Percentiles rank a stretch among this genome's conserved stretches.
Evolutionary conservation across 2,797 vertebrate genomes (phyloP).

Genomic region (Psittacula echo): DNA sequence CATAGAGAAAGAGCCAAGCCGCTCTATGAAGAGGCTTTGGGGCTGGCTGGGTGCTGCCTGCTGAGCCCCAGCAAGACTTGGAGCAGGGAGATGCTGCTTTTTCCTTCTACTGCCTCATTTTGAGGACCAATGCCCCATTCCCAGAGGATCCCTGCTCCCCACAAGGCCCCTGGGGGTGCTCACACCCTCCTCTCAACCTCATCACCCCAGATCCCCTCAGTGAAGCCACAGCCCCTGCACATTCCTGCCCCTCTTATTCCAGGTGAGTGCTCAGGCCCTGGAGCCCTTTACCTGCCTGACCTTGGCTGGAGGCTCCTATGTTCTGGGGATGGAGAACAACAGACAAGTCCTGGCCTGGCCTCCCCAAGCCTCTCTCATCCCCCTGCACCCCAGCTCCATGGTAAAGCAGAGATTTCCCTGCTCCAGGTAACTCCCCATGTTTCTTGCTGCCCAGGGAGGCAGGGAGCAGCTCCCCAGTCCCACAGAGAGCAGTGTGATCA

Average conservation of each 20-base stretch:
- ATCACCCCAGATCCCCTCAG: neutral
- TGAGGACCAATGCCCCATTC: neutral
- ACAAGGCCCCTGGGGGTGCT: neutral
- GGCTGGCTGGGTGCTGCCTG: neutral
- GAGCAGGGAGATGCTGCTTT: neutral
- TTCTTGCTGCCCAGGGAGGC: neutral
- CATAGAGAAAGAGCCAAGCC: neutral
- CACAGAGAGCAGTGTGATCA: neutral
- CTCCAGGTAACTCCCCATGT: neutral
- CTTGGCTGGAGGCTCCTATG: neutral
- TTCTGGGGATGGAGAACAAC: neutral
- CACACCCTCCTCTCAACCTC: neutral
- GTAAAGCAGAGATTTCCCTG: neutral
- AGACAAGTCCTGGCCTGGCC: slow-evolving; percentile 14
- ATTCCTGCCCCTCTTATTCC: slow-evolving; percentile 53
- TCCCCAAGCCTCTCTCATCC: neutral
- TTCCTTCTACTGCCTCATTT: neutral
- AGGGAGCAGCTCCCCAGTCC: neutral
- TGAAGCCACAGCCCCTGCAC: fast-evolving
- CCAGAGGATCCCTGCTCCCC: neutral
- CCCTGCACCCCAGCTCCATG: neutral
- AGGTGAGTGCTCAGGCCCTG: neutral
- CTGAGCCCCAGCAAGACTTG: neutral
- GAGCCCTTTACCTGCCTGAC: slow-evolving; percentile 16
- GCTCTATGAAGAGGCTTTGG: fast-evolving